phyloP scores from a whole-genome alignment of 2,888 invertebrate genomes.

The Sycophila texana region DNA sequence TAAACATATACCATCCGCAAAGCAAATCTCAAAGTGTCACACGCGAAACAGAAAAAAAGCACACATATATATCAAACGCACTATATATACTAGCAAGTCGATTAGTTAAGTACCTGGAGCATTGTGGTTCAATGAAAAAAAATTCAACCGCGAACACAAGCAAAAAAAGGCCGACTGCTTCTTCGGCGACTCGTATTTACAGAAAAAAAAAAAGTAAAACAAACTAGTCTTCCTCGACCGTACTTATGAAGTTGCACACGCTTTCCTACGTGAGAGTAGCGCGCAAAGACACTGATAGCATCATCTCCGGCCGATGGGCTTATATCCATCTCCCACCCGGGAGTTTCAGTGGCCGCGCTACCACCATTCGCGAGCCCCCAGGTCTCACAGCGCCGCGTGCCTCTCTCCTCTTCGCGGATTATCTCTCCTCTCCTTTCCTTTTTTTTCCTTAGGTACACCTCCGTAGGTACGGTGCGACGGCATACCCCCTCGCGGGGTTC shows the following conservation, averaged over 20 bases:
- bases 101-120: slow-evolving; percentile 48
- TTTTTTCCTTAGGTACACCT: neutral
- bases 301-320: slow-evolving; percentile 72
- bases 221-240: too few relatives aligned
- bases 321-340: slow-evolving; percentile 74
- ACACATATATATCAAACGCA: slow-evolving; percentile 34
- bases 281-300: slow-evolving; percentile 74
- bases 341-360: slow-evolving; percentile 1
- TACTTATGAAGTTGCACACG: neutral
- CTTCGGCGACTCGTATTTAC: too few relatives aligned
- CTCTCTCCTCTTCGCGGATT: slow-evolving; percentile 10
- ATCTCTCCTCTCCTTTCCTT: slow-evolving; percentile 6
- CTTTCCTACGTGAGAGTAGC: slow-evolving; percentile 65
- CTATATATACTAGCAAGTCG: slow-evolving; percentile 24
- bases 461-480: neutral
- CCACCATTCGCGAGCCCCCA: slow-evolving; percentile 5
- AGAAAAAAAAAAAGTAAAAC: neutral
- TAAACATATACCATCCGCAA: too few relatives aligned
- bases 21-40: slow-evolving; percentile 17
- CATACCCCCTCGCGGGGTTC: slow-evolving; percentile 51
- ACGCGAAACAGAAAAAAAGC: slow-evolving; percentile 27
- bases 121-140: slow-evolving; percentile 31
- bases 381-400: slow-evolving; percentile 11
- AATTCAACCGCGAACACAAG: slow-evolving; percentile 30
- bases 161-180: neutral